A percentile compares a stretch with the other conserved stretches of the same genome.
phyloP scores from a whole-genome alignment of 2,888 invertebrate genomes.

The Leistus spinibarbis region DNA sequence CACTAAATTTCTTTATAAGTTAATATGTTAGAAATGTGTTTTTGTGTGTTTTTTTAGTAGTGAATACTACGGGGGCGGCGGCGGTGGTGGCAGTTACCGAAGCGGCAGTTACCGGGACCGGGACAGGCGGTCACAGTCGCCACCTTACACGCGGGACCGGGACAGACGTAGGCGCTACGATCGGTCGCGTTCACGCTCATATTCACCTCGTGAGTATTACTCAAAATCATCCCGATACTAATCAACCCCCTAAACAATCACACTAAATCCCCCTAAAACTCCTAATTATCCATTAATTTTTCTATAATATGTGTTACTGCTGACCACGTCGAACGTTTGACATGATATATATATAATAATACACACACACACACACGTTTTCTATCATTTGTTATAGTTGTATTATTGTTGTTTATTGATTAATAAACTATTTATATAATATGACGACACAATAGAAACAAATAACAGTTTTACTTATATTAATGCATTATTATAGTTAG shows the following conservation, averaged over 20 bases:
- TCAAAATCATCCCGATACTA: slow-evolving; percentile 6
- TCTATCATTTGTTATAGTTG: too few relatives aligned
- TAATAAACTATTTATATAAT: not conserved
- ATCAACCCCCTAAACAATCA: not conserved
- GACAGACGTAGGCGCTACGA: slow-evolving; percentile 68
- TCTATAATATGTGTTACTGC: not conserved
- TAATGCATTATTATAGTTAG: too few relatives aligned
- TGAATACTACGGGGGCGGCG: slow-evolving; percentile 52
- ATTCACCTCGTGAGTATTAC: slow-evolving; percentile 78
- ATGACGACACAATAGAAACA: too few relatives aligned
- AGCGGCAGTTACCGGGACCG: slow-evolving; percentile 63
- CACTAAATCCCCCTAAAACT: not conserved
- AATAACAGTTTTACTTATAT: too few relatives aligned
- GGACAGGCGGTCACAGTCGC: slow-evolving; percentile 73
- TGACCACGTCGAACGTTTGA: not conserved
- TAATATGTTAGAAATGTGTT: not conserved
- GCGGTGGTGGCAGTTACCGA: slow-evolving; percentile 55
- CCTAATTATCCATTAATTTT: too few relatives aligned
- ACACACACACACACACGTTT: too few relatives aligned
- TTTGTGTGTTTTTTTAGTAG: slow-evolving; percentile 51
- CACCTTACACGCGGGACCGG: slow-evolving; percentile 63
- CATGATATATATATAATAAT: not conserved
- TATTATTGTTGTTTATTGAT: not conserved
- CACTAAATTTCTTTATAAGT: not conserved
- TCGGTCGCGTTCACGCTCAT: slow-evolving; percentile 75